These are phyloP conservation scores for Pandemis corylana DNA, from an alignment of 2,888 invertebrate species.

Conservation along the genomic window DNA sequence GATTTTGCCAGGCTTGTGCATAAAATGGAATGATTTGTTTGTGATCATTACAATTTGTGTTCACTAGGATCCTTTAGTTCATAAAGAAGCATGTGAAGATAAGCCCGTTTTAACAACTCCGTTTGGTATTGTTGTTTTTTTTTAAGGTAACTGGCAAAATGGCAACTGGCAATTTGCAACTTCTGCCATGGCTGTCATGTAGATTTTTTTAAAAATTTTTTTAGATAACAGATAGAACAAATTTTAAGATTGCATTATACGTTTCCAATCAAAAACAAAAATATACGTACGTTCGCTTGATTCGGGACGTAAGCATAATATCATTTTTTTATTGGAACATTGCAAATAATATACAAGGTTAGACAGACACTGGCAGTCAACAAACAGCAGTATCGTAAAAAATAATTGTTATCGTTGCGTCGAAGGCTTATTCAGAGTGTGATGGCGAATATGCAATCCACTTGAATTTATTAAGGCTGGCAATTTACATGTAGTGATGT, in stretches of 20 bases:
- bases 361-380: slow-evolving; percentile 17
- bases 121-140: too few relatives aligned
- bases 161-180: too few relatives aligned
- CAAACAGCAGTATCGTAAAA: slow-evolving; percentile 41
- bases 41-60: neutral
- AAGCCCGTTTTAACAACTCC: too few relatives aligned
- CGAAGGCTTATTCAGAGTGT: slow-evolving; percentile 27
- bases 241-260: too few relatives aligned
- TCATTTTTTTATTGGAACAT: slow-evolving; percentile 19
- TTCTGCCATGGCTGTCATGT: too few relatives aligned
- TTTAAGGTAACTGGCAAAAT: too few relatives aligned
- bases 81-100: too few relatives aligned
- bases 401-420: slow-evolving; percentile 43
- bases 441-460: slow-evolving; percentile 34
- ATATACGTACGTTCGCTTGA: too few relatives aligned
- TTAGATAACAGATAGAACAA: too few relatives aligned
- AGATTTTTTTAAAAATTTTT: too few relatives aligned
- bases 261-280: too few relatives aligned
- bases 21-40: slow-evolving; percentile 4
- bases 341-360: slow-evolving; percentile 7
- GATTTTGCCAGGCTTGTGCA: neutral
- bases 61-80: neutral
- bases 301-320: neutral
- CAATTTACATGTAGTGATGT: slow-evolving; percentile 32
- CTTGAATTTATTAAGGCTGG: slow-evolving; percentile 35